Evolutionary conservation across 2,888 invertebrate species (phyloP), one percentile per base, ranked within the genome.

Genomic region (Drosophila algonquin): DNA sequence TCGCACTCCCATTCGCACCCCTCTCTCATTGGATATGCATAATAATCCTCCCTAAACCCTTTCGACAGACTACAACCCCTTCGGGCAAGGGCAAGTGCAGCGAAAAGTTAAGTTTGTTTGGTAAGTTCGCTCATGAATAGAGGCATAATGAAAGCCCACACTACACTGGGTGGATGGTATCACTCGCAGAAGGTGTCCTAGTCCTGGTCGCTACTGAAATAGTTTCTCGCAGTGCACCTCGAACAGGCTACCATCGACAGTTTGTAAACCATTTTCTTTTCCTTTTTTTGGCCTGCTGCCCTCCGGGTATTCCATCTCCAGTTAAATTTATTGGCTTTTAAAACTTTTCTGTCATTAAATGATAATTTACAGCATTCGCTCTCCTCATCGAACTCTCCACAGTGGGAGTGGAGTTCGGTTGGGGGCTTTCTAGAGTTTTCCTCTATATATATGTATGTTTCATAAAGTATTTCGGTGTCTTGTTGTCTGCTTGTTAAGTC

Each of bases 341-440:
- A 84, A 84, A 85, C 73, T 84, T 87, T 81, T 76, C 75, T 81
- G 85, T 75, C 83, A 81, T 87, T 78, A 87, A 87, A 75, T 85
- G 69, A 84, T 84, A 87, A 84, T 84, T 84, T 84, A 84, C 87
- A 87, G 87, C 85, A 87, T 87, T 87, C 87, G 78, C 63, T 81
- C 81, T 52, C 56, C 52, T 59, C 68, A 81, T 84, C 85, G 75
- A 74, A 63, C 71, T 79, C 40, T 81, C 40, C 82, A 80, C 87
- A 32, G 32, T 32, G 62, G 76, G 67, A 65, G 72, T 77, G 18
- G 69, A 30, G 62, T 71, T 30, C 0, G 30, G 30, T 8, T 30
- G 61, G 68, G 58, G 64, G n/a, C 52, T 54, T 24, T 58, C 21
- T 51, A 9, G 51, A 45, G 61, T 47, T 35, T 63, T 63, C 54